Conservation (phyloP, 2,888 invertebrate genomes). For the Coelopa pilipes region DNA sequence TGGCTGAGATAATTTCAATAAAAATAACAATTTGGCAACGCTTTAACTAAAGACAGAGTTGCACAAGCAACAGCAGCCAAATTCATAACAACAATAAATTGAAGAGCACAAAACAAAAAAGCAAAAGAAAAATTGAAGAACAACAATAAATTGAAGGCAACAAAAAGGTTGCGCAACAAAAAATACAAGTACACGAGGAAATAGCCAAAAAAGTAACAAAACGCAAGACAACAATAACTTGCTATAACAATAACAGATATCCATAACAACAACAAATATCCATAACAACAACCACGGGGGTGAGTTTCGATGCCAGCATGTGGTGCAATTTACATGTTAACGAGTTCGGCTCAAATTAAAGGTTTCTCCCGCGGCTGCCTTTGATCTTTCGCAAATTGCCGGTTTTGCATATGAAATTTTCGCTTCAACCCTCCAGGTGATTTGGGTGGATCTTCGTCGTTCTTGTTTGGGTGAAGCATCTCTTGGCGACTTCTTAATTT, state of each 20-base stretch:
- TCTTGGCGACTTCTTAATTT: too few species aligned
- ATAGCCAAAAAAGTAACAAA: background rate
- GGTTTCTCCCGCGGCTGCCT: constrained; percentile 16
- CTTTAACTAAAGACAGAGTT: background rate
- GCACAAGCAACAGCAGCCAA: background rate
- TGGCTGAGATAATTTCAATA: background rate
- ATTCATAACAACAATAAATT: background rate
- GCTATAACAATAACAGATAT: background rate
- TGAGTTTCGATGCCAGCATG: too few species aligned
- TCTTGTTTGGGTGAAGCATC: too few species aligned
- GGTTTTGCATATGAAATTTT: background rate
- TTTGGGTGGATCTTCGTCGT: too few species aligned
- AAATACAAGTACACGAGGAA: background rate
- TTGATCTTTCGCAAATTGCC: constrained; percentile 6
- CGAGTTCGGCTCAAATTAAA: constrained; percentile 20
- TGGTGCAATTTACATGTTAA: background rate
- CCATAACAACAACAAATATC: too few species aligned
- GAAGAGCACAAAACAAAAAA: background rate
- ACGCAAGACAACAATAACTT: background rate
- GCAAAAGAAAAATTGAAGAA: background rate
- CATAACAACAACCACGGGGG: too few species aligned
- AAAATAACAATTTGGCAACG: background rate
- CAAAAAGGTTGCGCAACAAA: background rate
- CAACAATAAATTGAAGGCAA: background rate
- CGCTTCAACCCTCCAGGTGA: too few species aligned